These are phyloP conservation scores for Cladopsammia gracilis DNA, from an alignment of 64 coral and sea anemone genomes.

Conservation along the genomic window DNA sequence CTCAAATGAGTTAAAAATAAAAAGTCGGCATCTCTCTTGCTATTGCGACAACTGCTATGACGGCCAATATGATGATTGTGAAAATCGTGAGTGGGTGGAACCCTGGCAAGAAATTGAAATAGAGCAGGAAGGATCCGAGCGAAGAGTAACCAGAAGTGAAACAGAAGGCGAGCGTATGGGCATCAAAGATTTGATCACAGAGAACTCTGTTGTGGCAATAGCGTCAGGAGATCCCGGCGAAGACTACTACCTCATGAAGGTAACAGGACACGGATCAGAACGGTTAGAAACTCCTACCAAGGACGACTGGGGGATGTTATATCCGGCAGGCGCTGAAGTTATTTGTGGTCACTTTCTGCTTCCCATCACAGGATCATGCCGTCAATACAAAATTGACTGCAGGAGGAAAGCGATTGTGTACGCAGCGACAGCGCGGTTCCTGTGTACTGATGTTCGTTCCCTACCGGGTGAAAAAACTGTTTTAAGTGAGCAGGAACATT, in stretches of 20 bases:
- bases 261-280: conserved; percentile 49
- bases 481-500: background rate
- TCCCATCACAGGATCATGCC: background rate
- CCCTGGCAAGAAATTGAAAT: background rate
- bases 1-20: background rate
- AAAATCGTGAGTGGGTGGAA: background rate
- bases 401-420: conserved; percentile 6
- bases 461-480: background rate
- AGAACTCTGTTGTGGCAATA: conserved; percentile 7
- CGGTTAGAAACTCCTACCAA: background rate
- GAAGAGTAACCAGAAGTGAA: background rate
- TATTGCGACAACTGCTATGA: conserved; percentile 41
- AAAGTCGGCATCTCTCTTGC: background rate
- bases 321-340: conserved; percentile 15
- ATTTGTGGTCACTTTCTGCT: conserved; percentile 24
- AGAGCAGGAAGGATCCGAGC: background rate
- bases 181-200: background rate
- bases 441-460: conserved; percentile 1
- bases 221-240: conserved; percentile 44
- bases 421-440: conserved; percentile 19
- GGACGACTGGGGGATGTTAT: conserved; percentile 23
- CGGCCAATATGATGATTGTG: background rate
- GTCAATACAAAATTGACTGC: background rate
- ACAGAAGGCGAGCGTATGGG: background rate
- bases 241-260: conserved; percentile 47